Conservation (phyloP, 2,888 invertebrate species). For the Pyrocoelia pectoralis region DNA sequence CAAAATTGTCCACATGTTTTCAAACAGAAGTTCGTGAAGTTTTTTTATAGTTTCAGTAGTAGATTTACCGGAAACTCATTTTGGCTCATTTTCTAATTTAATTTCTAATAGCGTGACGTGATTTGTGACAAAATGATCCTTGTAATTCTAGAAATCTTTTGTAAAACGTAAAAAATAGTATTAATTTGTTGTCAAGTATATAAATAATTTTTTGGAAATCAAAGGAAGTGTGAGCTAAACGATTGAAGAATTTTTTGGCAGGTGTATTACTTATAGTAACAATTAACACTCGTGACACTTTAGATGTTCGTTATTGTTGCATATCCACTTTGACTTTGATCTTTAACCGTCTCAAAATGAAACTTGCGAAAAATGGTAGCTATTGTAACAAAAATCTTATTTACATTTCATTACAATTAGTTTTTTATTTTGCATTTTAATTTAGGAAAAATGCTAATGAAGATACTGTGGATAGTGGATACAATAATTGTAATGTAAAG, state of each 20-base stretch:
- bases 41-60: too few relatives aligned
- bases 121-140: neutral
- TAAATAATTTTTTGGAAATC: neutral
- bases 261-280: neutral
- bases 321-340: neutral
- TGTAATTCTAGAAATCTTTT: neutral
- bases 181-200: neutral
- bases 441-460: too few relatives aligned
- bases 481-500: too few relatives aligned
- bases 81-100: too few relatives aligned
- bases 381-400: neutral
- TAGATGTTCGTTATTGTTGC: neutral
- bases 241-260: neutral
- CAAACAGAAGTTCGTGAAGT: too few relatives aligned
- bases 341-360: neutral
- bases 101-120: too few relatives aligned
- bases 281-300: slow-evolving; percentile 1
- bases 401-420: too few relatives aligned
- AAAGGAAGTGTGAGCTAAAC: neutral
- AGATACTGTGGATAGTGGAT: too few relatives aligned
- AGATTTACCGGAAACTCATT: too few relatives aligned
- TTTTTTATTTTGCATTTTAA: too few relatives aligned
- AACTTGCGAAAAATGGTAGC: neutral
- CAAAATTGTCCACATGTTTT: too few relatives aligned
- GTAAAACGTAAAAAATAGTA: neutral